Conservation (phyloP, 2,888 invertebrate genomes). For the Sabellastarte sp. region DNA sequence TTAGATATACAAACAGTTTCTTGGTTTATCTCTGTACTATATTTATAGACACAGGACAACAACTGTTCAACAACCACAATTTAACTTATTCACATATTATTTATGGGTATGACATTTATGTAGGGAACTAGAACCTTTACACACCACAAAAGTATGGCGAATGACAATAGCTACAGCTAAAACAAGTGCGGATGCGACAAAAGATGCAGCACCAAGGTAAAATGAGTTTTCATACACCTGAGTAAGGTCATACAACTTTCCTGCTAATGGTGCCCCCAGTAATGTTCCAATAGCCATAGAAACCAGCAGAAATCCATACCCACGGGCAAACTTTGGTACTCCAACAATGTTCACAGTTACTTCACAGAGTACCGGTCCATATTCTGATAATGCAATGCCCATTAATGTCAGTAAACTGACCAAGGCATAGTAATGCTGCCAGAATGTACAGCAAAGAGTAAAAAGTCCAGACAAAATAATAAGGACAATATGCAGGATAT, state of each 20-base stretch:
- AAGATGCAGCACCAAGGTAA: too few relatives aligned
- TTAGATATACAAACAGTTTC: too few relatives aligned
- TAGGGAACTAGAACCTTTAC: too few relatives aligned
- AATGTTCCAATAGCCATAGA: background rate
- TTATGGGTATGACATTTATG: too few relatives aligned
- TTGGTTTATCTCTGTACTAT: too few relatives aligned
- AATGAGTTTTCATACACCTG: background rate
- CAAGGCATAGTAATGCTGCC: background rate
- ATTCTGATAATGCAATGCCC: background rate
- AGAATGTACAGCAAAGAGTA: background rate
- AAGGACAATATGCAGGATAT: background rate
- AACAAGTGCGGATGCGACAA: too few relatives aligned
- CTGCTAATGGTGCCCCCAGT: background rate
- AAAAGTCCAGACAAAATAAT: background rate
- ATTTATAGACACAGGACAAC: too few relatives aligned
- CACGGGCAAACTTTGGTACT: background rate
- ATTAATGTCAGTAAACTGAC: background rate
- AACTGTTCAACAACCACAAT: too few relatives aligned
- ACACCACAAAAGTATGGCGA: too few relatives aligned
- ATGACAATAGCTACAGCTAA: too few relatives aligned
- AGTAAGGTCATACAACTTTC: background rate
- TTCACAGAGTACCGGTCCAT: background rate
- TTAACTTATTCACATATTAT: too few relatives aligned
- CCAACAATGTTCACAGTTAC: background rate
- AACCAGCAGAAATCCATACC: background rate